Evolutionary conservation across 2,888 invertebrate genomes (phyloP), one percentile per base, ranked within the genome.

Genomic region (Patella ulyssiponensis): DNA sequence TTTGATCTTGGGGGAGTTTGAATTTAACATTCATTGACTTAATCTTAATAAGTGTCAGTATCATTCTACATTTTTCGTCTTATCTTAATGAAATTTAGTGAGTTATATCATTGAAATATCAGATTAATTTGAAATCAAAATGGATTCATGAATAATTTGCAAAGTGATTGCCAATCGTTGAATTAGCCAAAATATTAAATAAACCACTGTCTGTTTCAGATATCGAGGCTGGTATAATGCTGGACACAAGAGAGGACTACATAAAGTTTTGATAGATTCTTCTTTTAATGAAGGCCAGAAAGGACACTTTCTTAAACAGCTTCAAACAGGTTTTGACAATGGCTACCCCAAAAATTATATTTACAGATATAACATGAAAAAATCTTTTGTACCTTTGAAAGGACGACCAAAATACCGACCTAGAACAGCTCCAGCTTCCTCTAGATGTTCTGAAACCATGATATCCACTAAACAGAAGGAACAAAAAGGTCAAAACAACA

Each of bases 211-310:
- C 5, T 33, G 69, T 82, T 78, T 4, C 81, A 89, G 89, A 79
- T 87, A 83, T 74, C 82, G 88, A 51, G 88, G 88, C 14, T 89
- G 88, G 88, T 83, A 84, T 77, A 82, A 80, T 14, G 83, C 83
- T 7, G 83, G 83, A 64, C 83, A 82, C 12, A 82, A 83, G 71
- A 81, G 79, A 74, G 88, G 88, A 9, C 58, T 80, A 9, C 88
- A 89, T 77, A 83, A 79, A 73, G 83, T 89, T 71, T 78, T 87
- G 11, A 82, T 84, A 17, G 81, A 85, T 9, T 85, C 84, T 17
- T 81, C 84, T 27, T 84, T 80, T 73, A 80, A 82, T 4, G 79
- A 83, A 69, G 85, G 86, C 4, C 82, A 81, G 11, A 82, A 85
- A 71, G 87, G 86, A 1, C 79, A 79, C n/a, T 81, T 86, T 27